Conservation (phyloP, 1,140 invertebrate genomes). For the Apis dorsata region DNA sequence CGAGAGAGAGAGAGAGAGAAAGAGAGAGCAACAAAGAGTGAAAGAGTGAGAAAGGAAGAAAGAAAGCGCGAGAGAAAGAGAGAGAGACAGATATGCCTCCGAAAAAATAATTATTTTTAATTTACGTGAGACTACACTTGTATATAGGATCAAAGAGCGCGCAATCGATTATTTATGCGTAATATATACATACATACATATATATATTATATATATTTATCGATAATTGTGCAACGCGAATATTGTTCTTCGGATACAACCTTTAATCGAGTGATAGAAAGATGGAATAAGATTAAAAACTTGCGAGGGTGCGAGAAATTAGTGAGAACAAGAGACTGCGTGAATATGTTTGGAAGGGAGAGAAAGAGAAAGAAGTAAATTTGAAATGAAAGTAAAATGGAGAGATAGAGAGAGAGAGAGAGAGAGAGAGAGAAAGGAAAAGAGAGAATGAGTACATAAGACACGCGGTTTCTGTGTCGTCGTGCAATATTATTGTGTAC, state of each 20-base stretch:
- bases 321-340: slow-evolving; percentile 26
- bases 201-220: slow-evolving; percentile 74
- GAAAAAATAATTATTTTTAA: slow-evolving; percentile 73
- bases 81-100: slow-evolving; percentile 19
- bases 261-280: slow-evolving; percentile 62
- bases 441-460: slow-evolving; percentile 11
- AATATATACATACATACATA: slow-evolving; percentile 67
- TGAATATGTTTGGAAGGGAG: background rate
- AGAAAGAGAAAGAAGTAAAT: background rate
- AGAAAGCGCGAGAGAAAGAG: background rate
- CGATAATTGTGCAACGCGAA: slow-evolving; percentile 74
- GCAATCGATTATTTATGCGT: slow-evolving; percentile 78
- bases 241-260: slow-evolving; percentile 76
- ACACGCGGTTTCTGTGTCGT: slow-evolving; percentile 58
- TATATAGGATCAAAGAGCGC: slow-evolving; percentile 75
- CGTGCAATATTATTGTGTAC: slow-evolving; percentile 36
- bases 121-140: slow-evolving; percentile 70
- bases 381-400: background rate
- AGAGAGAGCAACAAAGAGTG: background rate
- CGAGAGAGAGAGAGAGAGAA: background rate
- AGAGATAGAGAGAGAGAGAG: slow-evolving; percentile 3
- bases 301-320: background rate
- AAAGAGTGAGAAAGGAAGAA: background rate
- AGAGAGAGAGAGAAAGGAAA: slow-evolving; percentile 10
- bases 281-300: background rate